Base-by-base conservation (phyloP, 1,140 invertebrate species). In the Heliconius congener region DNA sequence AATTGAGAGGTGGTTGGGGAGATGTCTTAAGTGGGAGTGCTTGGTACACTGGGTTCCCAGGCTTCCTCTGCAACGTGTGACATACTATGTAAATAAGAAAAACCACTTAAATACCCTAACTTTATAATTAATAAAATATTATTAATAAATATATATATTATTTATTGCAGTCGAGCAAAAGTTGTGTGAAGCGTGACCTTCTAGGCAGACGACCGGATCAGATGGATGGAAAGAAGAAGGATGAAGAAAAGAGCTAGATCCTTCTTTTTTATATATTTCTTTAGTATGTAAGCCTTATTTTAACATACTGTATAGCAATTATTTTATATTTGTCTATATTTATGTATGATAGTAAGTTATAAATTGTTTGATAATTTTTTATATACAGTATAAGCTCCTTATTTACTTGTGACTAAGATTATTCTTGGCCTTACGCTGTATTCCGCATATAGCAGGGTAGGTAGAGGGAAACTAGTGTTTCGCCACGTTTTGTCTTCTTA, bases 241-340 rank as follows among this genome's bases (percentile, higher is more conserved):
- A 89, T 1, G 89, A 90, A 6, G 78, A 82, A 1, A 90, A 90
- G 42, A 90, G 88, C 80, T 90, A 91, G 55, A 75, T 37, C n/a
- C 9, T 57, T 42, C 5, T 18, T 4, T 16, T 66, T 27, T 16
- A 16, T 46, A 46, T 16, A 46, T 3, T 16, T 46, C 16, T 66
- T 5, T 27, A 66, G 27, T 30, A n/a, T 66, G 13, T 66, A 72
- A 72, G 23, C 6, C 19, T n/a, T 72, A 71, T 72, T 37, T 72
- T 72, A 72, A 18, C 55, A 57, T 23, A 8, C n/a, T 57, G n/a
- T 57, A 57, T 57, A 57, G 55, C 8, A n/a, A 23, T 57, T 57
- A 57, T 57, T 57, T 57, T 57, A 46, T 46, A 46, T 46, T 11
- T 46, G 42, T 46, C 9, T 46, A 46, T 46, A 13, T 46, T 8